Conservation (phyloP, 2,797 vertebrate species). For the Arremon aurantiirostris region DNA sequence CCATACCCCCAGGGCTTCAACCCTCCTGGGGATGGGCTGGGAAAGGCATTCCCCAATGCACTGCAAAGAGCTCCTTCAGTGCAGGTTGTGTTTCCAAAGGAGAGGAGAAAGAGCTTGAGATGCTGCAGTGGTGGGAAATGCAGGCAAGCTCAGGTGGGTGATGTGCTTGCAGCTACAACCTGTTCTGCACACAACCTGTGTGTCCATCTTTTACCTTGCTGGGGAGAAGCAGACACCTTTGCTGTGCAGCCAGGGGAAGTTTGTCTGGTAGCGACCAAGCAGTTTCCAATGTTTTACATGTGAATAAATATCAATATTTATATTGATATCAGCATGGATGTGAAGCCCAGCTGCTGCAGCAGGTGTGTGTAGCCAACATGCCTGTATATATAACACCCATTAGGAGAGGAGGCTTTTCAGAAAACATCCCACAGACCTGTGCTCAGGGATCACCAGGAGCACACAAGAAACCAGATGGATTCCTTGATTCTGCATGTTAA, state of each 20-base stretch:
- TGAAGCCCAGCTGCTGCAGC: not conserved
- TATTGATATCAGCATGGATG: no score
- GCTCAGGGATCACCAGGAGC: not conserved
- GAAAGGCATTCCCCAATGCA: not conserved
- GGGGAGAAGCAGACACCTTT: not conserved
- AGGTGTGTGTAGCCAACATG: rapidly evolving
- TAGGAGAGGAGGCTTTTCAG: not conserved
- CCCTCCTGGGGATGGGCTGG: not conserved
- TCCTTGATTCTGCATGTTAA: not conserved
- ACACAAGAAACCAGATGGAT: not conserved
- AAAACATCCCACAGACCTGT: not conserved
- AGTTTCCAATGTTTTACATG: not conserved
- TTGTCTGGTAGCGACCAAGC: not conserved
- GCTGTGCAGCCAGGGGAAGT: not conserved
- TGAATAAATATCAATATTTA: not conserved
- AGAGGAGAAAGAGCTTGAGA: not conserved
- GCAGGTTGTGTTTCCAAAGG: not conserved
- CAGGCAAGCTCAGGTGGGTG: not conserved
- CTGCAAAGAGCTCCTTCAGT: not conserved
- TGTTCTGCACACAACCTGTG: not conserved
- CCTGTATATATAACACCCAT: not conserved
- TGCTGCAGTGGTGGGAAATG: rapidly evolving
- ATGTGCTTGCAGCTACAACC: not conserved
- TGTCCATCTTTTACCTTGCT: not conserved
- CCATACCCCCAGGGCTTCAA: not conserved